Evolutionary conservation across 1,140 invertebrate genomes (phyloP).

Genomic region (Rhynchophorus ferrugineus): DNA sequence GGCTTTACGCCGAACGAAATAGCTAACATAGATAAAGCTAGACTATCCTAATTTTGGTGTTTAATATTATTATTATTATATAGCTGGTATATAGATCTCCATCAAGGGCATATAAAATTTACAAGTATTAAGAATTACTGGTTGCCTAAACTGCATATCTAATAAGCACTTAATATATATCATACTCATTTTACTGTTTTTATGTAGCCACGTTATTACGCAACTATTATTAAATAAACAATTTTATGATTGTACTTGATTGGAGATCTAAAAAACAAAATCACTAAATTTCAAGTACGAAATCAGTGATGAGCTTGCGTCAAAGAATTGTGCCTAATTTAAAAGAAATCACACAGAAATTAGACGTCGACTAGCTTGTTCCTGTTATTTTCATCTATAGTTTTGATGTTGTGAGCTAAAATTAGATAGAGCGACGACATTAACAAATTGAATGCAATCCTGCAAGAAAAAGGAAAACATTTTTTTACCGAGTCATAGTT

Average conservation of each 20-base stretch:
- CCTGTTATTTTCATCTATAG: background rate
- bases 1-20: slow-evolving; percentile 70
- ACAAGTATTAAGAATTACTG: background rate
- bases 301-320: background rate
- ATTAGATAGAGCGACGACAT: background rate
- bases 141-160: too few species aligned
- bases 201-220: too few species aligned
- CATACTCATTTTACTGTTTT: too few species aligned
- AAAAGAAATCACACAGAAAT: background rate
- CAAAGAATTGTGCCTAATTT: background rate
- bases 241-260: too few species aligned
- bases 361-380: background rate
- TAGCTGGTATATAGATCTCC: too few species aligned
- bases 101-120: too few species aligned
- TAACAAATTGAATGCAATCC: background rate
- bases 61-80: slow-evolving; percentile 14
- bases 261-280: too few species aligned
- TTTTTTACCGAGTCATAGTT: too few species aligned
- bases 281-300: too few species aligned
- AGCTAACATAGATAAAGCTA: slow-evolving; percentile 61
- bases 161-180: too few species aligned
- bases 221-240: too few species aligned
- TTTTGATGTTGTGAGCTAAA: background rate
- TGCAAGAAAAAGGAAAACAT: background rate
- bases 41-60: slow-evolving; percentile 32